Base-by-base conservation (phyloP, 1,140 invertebrate genomes). In the Scylla paramamosain region DNA sequence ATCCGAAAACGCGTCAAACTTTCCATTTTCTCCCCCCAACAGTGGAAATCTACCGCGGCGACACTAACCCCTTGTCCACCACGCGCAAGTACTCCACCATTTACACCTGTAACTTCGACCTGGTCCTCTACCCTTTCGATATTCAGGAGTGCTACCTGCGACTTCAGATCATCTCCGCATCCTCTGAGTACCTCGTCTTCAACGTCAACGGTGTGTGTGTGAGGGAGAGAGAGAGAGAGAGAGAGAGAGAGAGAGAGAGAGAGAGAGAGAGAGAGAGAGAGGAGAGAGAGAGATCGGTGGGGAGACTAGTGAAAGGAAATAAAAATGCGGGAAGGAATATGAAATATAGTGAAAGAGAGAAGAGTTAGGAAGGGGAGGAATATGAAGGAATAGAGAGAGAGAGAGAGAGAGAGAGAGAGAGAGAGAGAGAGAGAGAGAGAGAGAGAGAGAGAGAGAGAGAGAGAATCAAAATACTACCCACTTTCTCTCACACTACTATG, bases 21-120 rank as follows among this genome's bases (percentile, higher is more conserved):
- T n/a, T 77, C 67, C n/a, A n/a, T n/a, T 77, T n/a, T n/a, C 29
- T 93, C 82, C 28, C 25, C 28, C 20, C 52, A 29, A 32, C 46
- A 95, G 94, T 95, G 28, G 94, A 95, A 91, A 92, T 95, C 90
- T 95, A 95, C 94, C 45, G 94, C 7, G 94, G 94, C 7, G 94
- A 95, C 82, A 95, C 94, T 4, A 95, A 95, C 82, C 94, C 94
- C 8, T 25, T 95, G 25, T 95, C 94, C 0, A 95, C 90, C 39
- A 87, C 89, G 0, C 39, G 94, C 29, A 95, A 95, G 29, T 95
- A 95, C 83, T 31, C 8, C 94, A 95, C 94, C 10, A 32, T 95
- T 45, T 95, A 84, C 90, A 95, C 94, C 83, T 95, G 94, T 67
- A 95, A 95, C 90, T 95, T 95, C 48, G 90, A 95, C 48, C 94